phyloP scores from a whole-genome alignment of 1,140 invertebrate species.

The Listronotus oregonensis region DNA sequence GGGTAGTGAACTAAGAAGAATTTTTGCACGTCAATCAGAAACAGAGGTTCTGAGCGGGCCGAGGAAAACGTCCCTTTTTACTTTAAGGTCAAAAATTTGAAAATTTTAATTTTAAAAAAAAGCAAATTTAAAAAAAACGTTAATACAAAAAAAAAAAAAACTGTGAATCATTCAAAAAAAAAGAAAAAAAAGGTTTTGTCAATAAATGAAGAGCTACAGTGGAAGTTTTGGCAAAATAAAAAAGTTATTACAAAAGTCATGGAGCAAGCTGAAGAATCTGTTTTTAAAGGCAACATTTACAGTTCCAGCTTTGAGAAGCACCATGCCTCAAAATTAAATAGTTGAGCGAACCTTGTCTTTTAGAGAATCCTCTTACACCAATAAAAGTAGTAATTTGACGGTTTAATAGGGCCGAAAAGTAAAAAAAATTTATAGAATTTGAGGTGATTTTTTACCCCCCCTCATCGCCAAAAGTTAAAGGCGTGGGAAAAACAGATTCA shows the following conservation, averaged over 20 bases:
- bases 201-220: slow-evolving; percentile 87
- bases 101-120: slow-evolving; percentile 67
- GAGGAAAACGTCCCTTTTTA: slow-evolving; percentile 61
- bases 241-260: slow-evolving; percentile 62
- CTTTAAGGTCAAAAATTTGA: slow-evolving; percentile 71
- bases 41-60: slow-evolving; percentile 59
- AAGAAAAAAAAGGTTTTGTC: slow-evolving; percentile 76
- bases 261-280: slow-evolving; percentile 47
- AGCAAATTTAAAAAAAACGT: slow-evolving; percentile 59
- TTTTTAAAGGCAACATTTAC: slow-evolving; percentile 44
- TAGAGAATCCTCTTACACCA: slow-evolving; percentile 36
- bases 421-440: slow-evolving; percentile 38
- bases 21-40: slow-evolving; percentile 64
- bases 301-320: slow-evolving; percentile 50
- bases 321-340: slow-evolving; percentile 24
- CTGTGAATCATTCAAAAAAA: slow-evolving; percentile 73
- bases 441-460: slow-evolving; percentile 59
- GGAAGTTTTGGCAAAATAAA: slow-evolving; percentile 79
- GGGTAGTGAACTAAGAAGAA: slow-evolving; percentile 70
- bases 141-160: slow-evolving; percentile 65
- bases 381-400: slow-evolving; percentile 19
- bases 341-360: slow-evolving; percentile 47
- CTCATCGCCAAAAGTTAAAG: slow-evolving; percentile 71
- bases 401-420: slow-evolving; percentile 31
- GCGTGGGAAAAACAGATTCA: slow-evolving; percentile 80